Percentiles rank a stretch among this genome's conserved stretches.
Conservation (phyloP, 2,797 vertebrate species). For the Neosilurus hyrtlii region DNA sequence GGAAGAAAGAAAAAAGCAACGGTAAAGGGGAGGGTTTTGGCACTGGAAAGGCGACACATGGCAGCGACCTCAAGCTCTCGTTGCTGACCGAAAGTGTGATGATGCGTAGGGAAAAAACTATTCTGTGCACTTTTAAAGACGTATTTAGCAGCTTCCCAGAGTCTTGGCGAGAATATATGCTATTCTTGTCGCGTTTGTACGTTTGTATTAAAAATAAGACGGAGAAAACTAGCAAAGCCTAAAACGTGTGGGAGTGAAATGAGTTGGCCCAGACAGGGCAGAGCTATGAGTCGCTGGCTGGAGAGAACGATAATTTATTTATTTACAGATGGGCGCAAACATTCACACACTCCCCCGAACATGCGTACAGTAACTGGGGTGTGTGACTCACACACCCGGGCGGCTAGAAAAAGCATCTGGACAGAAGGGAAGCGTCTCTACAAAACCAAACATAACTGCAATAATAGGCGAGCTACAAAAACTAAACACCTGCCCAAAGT, state of each 20-base stretch:
- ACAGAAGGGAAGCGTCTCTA: slow-evolving; percentile 39
- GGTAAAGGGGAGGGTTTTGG: slow-evolving; percentile 21
- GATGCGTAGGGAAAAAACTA: slow-evolving; percentile 29
- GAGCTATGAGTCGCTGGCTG: slow-evolving; percentile 36
- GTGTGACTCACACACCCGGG: slow-evolving; percentile 51
- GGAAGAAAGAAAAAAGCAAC: slow-evolving; percentile 25
- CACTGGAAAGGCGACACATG: slow-evolving; percentile 41
- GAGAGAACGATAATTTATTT: slow-evolving; percentile 47
- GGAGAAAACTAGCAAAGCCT: slow-evolving; percentile 6
- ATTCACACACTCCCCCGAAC: slow-evolving; percentile 20
- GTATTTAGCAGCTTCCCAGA: slow-evolving; percentile 45
- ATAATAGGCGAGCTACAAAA: slow-evolving; percentile 33
- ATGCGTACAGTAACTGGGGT: background rate
- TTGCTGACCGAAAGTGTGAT: slow-evolving; percentile 33
- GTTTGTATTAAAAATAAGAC: slow-evolving; percentile 16
- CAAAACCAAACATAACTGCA: slow-evolving; percentile 42
- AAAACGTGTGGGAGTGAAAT: slow-evolving; percentile 19
- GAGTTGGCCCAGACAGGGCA: slow-evolving; percentile 36
- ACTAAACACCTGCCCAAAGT: slow-evolving; percentile 16
- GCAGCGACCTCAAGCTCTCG: slow-evolving; percentile 44
- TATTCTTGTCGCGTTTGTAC: slow-evolving; percentile 35
- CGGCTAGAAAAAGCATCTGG: slow-evolving; percentile 47
- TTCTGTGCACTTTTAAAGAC: slow-evolving; percentile 24
- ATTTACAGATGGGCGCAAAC: slow-evolving; percentile 48
- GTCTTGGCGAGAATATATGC: slow-evolving; percentile 1